Percentiles rank a stretch among this genome's conserved stretches.
phyloP scores from a whole-genome alignment of 2,797 vertebrate species.

The Siniperca scherzeri region DNA sequence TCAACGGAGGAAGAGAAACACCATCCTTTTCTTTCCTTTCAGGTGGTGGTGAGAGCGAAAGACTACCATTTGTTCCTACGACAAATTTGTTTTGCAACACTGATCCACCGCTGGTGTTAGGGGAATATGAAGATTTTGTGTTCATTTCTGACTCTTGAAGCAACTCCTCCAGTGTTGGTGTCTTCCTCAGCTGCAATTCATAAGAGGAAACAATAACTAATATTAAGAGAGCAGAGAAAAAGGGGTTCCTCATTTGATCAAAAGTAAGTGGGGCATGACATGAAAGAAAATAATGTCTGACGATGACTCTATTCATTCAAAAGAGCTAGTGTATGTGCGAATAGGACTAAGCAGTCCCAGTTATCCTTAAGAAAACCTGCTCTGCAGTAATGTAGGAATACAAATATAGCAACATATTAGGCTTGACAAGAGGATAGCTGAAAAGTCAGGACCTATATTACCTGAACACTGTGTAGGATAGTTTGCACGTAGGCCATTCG shows the following conservation, averaged over 20 bases:
- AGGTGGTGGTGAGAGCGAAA: conserved; percentile 24
- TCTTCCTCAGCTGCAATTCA: conserved; percentile 76
- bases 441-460: conserved; percentile 38
- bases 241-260: background rate
- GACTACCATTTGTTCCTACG: conserved; percentile 30
- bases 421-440: background rate
- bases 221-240: background rate
- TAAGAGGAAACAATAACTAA: conserved; percentile 18
- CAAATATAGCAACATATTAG: background rate
- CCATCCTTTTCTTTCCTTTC: conserved; percentile 24
- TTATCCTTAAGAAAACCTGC: background rate
- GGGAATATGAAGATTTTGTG: conserved; percentile 28
- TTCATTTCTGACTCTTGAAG: conserved; percentile 68
- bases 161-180: conserved; percentile 80
- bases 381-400: background rate
- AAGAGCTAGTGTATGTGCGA: background rate
- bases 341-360: background rate
- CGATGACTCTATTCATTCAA: background rate
- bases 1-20: conserved; percentile 41
- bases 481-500: conserved; percentile 73
- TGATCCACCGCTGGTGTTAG: background rate
- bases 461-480: conserved; percentile 81
- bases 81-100: conserved; percentile 19
- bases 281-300: background rate
- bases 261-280: background rate